Evolutionary conservation across 2,113 vertebrate genomes (phyloP), one percentile per base, ranked within the genome.

Genomic region (Archocentrus centrarchus): DNA sequence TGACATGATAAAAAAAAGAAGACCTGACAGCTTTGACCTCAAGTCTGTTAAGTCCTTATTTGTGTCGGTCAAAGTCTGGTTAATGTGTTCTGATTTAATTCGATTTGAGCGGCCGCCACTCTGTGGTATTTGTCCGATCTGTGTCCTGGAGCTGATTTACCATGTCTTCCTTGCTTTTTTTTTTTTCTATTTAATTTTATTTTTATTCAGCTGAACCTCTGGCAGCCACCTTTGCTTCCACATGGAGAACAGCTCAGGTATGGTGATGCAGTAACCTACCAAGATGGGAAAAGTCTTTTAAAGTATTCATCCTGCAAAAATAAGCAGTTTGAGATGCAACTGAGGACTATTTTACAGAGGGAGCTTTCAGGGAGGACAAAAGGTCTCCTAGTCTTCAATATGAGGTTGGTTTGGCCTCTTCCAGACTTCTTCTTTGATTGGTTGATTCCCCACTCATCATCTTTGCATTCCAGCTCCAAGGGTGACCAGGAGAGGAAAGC

Each of bases 281-380:
- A 58, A 83, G 81, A 85, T 70, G 37, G 59, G 47, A n/a, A 20
- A 82, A 82, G 53, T 81, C 58, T 13, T 81, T 77, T 24, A 35
- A 44, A 39, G 14, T 68, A 75, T 68, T 50, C 53, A 35, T 59
- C 84, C 86, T 27, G 53, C 32, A 77, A 20, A 61, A 84, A 77
- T 1, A 37, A 78, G 59, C 78, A 78, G 76, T 85, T 70, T 77
- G 30, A 76, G 64, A 77, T 68, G 59, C 87, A 70, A 30, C 60
- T 78, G 59, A 37, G 41, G 68, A 63, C 20, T 93, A 90, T 90
- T 90, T 91, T 92, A 92, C 92, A 93, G 75, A 59, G 30, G 57
- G 80, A 75, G 70, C 57, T 60, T 80, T 87, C 58, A 50, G 39
- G 59, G 77, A 82, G 57, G 55, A 68, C 73, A 15, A 64, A n/a